Evolutionary conservation across 2,888 invertebrate species (phyloP), one percentile per base, ranked within the genome.

Genomic region (Calliphora vomitoria): DNA sequence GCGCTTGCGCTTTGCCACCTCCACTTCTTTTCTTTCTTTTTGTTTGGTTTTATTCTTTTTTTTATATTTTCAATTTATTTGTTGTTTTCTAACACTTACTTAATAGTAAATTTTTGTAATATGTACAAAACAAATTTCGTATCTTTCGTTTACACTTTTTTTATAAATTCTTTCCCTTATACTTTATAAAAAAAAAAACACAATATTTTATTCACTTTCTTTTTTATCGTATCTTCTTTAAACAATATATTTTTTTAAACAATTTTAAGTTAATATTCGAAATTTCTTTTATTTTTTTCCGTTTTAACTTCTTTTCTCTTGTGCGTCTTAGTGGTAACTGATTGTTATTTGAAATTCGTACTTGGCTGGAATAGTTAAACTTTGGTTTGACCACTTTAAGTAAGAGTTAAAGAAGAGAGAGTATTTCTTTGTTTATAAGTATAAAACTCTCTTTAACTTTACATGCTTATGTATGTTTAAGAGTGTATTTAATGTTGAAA

Each of bases 151-250:
- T 53, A 25, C n/a, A 66, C 53, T 64, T 58, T 69, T 78, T 75
- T 58, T 8, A 18, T 64, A 62, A 55, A 83, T 76, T 76, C 53
- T 76, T 62, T 82, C 8, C 50, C 60, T 75, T 55, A 11, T 8
- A 60, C 18, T 53, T 71, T 18, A 31, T 11, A 38, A 62, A 18
- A 72, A 53, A 72, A 20, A 47, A 25, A n/a, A 1, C 53, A n/a
- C 6, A 82, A 50, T 79, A 64, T 82, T 53, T 85, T 71, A 53
- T 71, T 60, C 79, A 88, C 88, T 89, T 89, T 88, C 89, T 89
- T 84, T 86, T 82, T 84, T 85, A 78, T 60, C 50, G 75, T 69
- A 81, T 79, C 82, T 85, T 62, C 78, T 84, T 84, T 41, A 35
- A 31, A 53, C 41, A 15, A 75, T 11, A 50, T 69, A 20, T 78